These are phyloP conservation scores for Sphaeridia pumilis DNA, from an alignment of 2,888 invertebrate genomes.

Conservation along the genomic window DNA sequence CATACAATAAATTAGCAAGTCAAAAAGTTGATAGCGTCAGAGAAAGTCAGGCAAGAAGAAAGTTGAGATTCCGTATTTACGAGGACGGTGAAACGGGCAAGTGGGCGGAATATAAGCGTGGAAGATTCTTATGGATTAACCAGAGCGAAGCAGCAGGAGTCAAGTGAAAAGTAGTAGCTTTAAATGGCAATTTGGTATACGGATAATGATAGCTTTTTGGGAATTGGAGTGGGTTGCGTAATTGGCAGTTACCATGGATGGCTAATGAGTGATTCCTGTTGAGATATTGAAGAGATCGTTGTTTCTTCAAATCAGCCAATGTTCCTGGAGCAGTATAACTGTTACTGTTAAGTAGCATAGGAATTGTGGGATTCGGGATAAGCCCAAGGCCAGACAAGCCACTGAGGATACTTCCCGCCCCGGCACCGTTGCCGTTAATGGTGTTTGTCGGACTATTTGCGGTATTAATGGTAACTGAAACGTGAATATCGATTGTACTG, in stretches of 20 bases:
- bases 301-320: slow-evolving; percentile 84
- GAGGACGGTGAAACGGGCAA: too few relatives aligned
- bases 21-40: too few relatives aligned
- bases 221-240: too few relatives aligned
- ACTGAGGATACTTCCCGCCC: not conserved
- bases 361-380: slow-evolving; percentile 10
- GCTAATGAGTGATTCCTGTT: slow-evolving; percentile 13
- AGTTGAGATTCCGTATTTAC: too few relatives aligned
- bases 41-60: too few relatives aligned
- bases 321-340: slow-evolving; percentile 47
- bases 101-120: too few relatives aligned
- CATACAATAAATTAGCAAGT: too few relatives aligned
- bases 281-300: slow-evolving; percentile 51
- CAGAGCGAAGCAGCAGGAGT: not conserved
- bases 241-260: slow-evolving; percentile 19
- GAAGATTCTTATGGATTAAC: not conserved
- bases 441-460: slow-evolving; percentile 22
- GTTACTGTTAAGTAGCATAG: slow-evolving; percentile 18
- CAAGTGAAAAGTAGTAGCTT: not conserved
- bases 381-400: slow-evolving; percentile 3
- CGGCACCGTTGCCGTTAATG: slow-evolving; percentile 10
- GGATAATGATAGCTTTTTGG: not conserved
- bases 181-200: not conserved
- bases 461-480: slow-evolving; percentile 65
- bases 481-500: slow-evolving; percentile 79